A percentile compares a stretch with the other conserved stretches of the same genome.
Evolutionary conservation across 2,113 vertebrate species (phyloP).

Genomic region (Heptranchias perlo): DNA sequence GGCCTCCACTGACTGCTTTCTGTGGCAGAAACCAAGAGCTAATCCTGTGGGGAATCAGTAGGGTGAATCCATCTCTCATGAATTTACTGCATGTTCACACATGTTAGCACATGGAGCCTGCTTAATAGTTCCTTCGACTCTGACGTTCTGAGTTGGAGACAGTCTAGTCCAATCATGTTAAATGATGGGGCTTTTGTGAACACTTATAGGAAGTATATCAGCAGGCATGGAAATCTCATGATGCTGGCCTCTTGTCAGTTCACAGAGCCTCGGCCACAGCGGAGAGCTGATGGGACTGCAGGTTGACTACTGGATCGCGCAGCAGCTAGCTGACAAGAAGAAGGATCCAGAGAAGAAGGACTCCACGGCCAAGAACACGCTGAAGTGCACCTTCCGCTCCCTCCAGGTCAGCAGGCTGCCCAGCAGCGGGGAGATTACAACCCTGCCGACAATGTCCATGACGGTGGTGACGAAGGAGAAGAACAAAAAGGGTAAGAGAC

Average conservation of each 20-base stretch:
- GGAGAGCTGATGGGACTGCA: constrained; percentile 92
- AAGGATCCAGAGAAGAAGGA: constrained; percentile 86
- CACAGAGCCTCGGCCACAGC: constrained; percentile 54
- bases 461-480: constrained; percentile 95
- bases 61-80: not conserved
- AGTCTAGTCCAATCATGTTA: not conserved
- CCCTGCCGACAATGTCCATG: constrained; percentile 88
- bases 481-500: constrained; percentile 85
- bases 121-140: not conserved
- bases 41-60: not conserved
- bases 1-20: not conserved
- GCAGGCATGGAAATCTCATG: not conserved
- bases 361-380: constrained; percentile 79
- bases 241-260: constrained; percentile 3
- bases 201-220: not conserved
- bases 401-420: constrained; percentile 97
- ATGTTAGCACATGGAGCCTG: not conserved
- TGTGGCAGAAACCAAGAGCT: not conserved
- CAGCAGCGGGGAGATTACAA: constrained; percentile 60
- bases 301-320: constrained; percentile 94
- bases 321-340: constrained; percentile 68
- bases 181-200: not conserved
- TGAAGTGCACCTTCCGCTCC: constrained; percentile 98
- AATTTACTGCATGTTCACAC: not conserved
- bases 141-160: no score